These are phyloP conservation scores for Meleagris gallopavo DNA, from an alignment of 2,113 vertebrate genomes.

Conservation along the genomic window DNA sequence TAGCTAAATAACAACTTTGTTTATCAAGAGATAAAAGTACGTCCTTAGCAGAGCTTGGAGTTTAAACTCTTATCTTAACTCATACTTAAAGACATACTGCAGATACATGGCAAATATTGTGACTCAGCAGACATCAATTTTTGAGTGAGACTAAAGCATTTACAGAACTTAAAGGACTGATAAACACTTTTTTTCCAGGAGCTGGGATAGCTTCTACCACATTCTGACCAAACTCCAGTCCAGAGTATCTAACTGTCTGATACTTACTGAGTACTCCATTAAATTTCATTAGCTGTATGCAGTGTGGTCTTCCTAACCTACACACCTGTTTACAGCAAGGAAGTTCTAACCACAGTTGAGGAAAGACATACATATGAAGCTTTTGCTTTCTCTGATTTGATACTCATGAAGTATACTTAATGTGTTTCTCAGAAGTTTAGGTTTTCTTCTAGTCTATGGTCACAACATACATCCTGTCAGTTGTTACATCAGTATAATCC, in stretches of 20 bases:
- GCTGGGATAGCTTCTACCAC: not conserved
- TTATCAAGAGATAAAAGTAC: not conserved
- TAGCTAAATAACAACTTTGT: not conserved
- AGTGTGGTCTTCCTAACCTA: not conserved
- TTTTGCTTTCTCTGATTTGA: not conserved
- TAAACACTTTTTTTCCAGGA: rapidly evolving
- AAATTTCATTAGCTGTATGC: not conserved
- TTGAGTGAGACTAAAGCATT: not conserved
- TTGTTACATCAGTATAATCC: not conserved
- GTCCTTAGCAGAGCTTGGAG: not conserved
- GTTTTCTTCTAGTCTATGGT: not conserved
- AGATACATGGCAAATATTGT: not conserved
- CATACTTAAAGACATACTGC: not conserved
- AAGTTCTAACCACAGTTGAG: not conserved
- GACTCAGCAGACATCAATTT: not conserved
- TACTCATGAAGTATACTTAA: not conserved
- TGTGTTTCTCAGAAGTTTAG: not conserved
- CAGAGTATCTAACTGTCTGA: not conserved
- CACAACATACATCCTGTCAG: not conserved
- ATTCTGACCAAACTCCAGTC: not conserved
- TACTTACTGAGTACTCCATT: not conserved
- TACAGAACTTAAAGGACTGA: not conserved
- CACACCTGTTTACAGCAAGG: not conserved
- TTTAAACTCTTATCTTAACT: not conserved
- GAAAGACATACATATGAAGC: not conserved